These are phyloP conservation scores for Alosa alosa DNA, from an alignment of 2,113 vertebrate species.

Conservation along the genomic window DNA sequence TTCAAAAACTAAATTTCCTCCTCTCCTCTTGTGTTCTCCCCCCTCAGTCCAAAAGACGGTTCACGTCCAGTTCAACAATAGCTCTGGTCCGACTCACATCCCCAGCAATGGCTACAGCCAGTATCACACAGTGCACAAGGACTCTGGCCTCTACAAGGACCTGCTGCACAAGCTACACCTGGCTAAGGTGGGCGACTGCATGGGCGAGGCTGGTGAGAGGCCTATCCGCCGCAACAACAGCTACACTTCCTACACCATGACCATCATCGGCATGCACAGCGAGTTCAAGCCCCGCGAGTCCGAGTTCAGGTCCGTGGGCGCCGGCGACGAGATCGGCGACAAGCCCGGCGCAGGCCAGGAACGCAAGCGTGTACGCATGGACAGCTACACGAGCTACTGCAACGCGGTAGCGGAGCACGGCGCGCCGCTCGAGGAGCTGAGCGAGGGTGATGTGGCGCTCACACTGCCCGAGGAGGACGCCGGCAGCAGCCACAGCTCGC, in stretches of 20 bases:
- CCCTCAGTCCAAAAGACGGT: conserved; percentile 63
- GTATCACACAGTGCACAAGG: conserved; percentile 97
- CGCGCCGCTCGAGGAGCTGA: conserved; percentile 54
- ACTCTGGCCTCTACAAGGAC: conserved; percentile 96
- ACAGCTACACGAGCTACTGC: conserved; percentile 98
- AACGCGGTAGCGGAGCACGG: conserved; percentile 88
- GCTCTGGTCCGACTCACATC: conserved; percentile 72
- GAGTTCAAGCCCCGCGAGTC: conserved; percentile 78
- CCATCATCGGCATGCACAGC: conserved; percentile 93
- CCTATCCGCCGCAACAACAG: conserved; percentile 95
- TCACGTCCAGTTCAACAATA: conserved; percentile 82
- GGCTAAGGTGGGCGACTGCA: conserved; percentile 94
- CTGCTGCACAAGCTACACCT: conserved; percentile 94
- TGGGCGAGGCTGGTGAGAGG: conserved; percentile 86
- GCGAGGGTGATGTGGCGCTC: conserved; percentile 67
- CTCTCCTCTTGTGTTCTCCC: not conserved
- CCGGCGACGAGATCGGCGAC: conserved; percentile 49
- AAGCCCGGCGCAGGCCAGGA: conserved; percentile 59
- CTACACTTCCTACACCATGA: conserved; percentile 98
- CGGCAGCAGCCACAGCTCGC: conserved; percentile 76
- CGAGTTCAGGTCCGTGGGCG: conserved; percentile 61
- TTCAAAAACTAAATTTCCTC: not conserved
- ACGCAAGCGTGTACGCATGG: conserved; percentile 89
- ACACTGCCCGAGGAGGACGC: conserved; percentile 62
- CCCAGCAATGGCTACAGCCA: conserved; percentile 85